These are phyloP conservation scores for Perca schrenkii DNA, from an alignment of 2,113 vertebrate species.

Conservation along the genomic window DNA sequence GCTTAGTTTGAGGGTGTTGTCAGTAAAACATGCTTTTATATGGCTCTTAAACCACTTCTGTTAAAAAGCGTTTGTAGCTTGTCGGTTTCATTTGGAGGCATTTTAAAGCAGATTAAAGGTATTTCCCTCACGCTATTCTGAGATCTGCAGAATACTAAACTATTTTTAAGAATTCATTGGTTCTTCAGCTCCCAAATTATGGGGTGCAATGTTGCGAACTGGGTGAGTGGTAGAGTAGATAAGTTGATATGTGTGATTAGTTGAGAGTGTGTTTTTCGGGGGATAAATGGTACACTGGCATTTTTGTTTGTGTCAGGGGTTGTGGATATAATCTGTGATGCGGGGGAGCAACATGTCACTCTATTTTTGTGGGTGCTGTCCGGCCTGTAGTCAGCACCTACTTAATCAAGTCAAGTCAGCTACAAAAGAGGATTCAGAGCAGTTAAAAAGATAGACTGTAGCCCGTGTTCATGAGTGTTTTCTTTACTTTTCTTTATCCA, in stretches of 20 bases:
- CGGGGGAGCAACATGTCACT: constrained; percentile 28
- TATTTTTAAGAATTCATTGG: constrained; percentile 28
- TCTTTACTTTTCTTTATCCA: not conserved
- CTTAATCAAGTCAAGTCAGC: constrained; percentile 33
- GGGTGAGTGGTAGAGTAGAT: not conserved
- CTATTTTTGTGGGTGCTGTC: constrained; percentile 28
- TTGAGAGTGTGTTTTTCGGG: constrained; percentile 13
- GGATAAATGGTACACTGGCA: constrained; percentile 1
- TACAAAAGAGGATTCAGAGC: not conserved
- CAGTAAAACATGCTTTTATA: constrained; percentile 30
- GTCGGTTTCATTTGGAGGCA: not conserved
- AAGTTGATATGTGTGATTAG: not conserved
- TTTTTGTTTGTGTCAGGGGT: constrained; percentile 26
- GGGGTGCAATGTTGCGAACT: constrained; percentile 9
- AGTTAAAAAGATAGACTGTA: not conserved
- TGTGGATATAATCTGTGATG: constrained; percentile 26
- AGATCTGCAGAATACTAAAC: not conserved
- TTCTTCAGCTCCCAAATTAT: constrained; percentile 27
- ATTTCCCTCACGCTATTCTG: not conserved
- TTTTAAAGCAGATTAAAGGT: constrained; percentile 4
- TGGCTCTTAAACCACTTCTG: constrained; percentile 20
- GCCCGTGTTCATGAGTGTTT: not conserved
- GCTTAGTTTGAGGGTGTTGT: constrained; percentile 30
- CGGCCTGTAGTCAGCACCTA: constrained; percentile 40
- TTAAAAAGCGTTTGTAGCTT: not conserved